These are phyloP conservation scores for Saxidomus purpurata DNA, from an alignment of 1,140 invertebrate species.

Conservation along the genomic window DNA sequence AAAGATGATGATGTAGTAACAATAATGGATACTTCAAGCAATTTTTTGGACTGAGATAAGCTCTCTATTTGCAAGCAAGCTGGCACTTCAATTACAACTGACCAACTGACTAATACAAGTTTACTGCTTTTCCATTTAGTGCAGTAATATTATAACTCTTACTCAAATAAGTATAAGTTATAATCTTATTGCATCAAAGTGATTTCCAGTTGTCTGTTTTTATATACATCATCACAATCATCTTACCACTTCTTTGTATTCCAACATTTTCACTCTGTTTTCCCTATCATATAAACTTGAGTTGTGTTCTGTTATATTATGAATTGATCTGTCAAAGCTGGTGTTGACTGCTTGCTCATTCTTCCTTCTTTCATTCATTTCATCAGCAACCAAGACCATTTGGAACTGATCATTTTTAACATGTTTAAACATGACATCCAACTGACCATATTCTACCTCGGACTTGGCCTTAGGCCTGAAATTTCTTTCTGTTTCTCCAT, in stretches of 20 bases:
- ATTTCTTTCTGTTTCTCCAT: background rate
- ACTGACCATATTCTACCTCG: slow-evolving; percentile 50
- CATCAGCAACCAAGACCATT: slow-evolving; percentile 72
- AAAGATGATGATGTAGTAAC: no score
- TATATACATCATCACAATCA: background rate
- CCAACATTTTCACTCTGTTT: slow-evolving; percentile 38
- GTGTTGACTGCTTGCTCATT: background rate
- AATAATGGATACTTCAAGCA: no score
- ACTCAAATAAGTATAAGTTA: no score
- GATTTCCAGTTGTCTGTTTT: no score
- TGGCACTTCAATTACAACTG: no score
- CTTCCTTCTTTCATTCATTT: slow-evolving; percentile 39
- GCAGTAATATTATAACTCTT: no score
- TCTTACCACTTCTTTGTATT: slow-evolving; percentile 63
- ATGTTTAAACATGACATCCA: slow-evolving; percentile 75
- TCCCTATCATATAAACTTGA: slow-evolving; percentile 26
- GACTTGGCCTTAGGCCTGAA: background rate
- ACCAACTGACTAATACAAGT: no score
- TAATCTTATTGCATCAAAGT: no score
- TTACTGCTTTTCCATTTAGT: no score
- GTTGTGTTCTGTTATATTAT: background rate
- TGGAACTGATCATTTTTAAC: slow-evolving; percentile 71
- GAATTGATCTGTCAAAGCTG: background rate
- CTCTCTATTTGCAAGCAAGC: no score
- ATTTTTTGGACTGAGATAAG: no score